Conservation (phyloP, 2,113 vertebrate genomes). For the Rhabdornis inornatus region DNA sequence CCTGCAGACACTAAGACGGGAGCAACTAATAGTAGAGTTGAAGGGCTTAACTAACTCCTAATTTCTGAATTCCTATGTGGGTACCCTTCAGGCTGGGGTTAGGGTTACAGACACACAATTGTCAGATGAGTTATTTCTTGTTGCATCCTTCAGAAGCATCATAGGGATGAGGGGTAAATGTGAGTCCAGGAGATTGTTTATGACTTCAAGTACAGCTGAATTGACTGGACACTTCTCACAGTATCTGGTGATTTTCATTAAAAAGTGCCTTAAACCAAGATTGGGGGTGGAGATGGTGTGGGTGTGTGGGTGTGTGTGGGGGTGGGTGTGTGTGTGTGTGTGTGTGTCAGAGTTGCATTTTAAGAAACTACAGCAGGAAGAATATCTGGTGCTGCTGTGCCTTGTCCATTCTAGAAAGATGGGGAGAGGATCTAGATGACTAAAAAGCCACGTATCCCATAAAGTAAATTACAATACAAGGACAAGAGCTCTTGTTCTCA, state of each 20-base stretch:
- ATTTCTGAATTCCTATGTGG: background rate
- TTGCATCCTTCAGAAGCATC: background rate
- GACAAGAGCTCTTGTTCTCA: background rate
- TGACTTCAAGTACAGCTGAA: background rate
- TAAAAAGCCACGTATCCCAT: background rate
- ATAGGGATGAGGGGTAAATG: background rate
- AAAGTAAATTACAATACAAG: background rate
- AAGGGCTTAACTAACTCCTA: background rate
- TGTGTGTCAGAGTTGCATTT: background rate
- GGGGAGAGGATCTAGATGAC: background rate
- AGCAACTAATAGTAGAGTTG: background rate
- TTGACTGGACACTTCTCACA: background rate
- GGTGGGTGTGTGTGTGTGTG: rapidly evolving
- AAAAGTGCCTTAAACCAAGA: background rate
- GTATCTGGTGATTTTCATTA: background rate
- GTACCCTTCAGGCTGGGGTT: background rate
- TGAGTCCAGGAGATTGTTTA: background rate
- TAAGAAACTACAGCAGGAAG: background rate
- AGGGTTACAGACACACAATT: background rate
- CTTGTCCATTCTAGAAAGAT: background rate
- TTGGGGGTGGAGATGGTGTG: rapidly evolving
- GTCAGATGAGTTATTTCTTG: background rate
- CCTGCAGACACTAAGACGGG: background rate
- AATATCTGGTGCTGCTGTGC: background rate
- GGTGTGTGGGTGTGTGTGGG: too few relatives aligned